phyloP scores from a whole-genome alignment of 2,888 invertebrate genomes.

The Sialis fuliginosa region DNA sequence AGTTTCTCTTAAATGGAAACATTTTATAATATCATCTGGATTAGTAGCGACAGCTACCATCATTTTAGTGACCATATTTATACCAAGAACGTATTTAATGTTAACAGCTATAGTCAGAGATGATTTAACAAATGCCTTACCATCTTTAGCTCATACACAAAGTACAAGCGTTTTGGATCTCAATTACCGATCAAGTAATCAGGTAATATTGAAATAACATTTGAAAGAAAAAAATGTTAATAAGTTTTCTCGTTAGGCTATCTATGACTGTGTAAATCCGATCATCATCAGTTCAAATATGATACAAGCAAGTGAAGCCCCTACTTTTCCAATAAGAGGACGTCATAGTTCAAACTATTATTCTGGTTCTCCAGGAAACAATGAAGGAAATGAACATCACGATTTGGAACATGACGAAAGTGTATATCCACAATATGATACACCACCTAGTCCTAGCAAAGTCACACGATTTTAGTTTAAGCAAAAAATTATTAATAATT shows the following conservation, averaged over 20 bases:
- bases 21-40: slow-evolving; percentile 40
- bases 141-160: slow-evolving; percentile 26
- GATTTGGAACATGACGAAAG: slow-evolving; percentile 22
- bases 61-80: slow-evolving; percentile 42
- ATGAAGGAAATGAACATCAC: slow-evolving; percentile 15
- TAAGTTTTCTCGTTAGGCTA: slow-evolving; percentile 24
- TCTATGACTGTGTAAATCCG: slow-evolving; percentile 38
- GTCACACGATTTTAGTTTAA: slow-evolving; percentile 21
- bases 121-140: slow-evolving; percentile 34
- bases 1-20: slow-evolving; percentile 31
- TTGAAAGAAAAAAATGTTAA: not conserved
- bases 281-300: slow-evolving; percentile 23
- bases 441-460: slow-evolving; percentile 18
- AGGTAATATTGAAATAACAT: slow-evolving; percentile 15
- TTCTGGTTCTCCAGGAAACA: slow-evolving; percentile 4
- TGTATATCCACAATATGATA: slow-evolving; percentile 20
- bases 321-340: slow-evolving; percentile 24
- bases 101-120: slow-evolving; percentile 41
- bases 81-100: slow-evolving; percentile 51
- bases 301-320: slow-evolving; percentile 20
- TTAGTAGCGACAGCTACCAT: slow-evolving; percentile 42
- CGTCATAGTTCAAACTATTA: slow-evolving; percentile 6
- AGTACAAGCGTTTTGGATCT: slow-evolving; percentile 26
- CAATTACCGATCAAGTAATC: slow-evolving; percentile 21
- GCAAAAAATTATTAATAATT: no score